Evolutionary conservation across 2,888 invertebrate genomes (phyloP).

Genomic region (Byasa hedistus): DNA sequence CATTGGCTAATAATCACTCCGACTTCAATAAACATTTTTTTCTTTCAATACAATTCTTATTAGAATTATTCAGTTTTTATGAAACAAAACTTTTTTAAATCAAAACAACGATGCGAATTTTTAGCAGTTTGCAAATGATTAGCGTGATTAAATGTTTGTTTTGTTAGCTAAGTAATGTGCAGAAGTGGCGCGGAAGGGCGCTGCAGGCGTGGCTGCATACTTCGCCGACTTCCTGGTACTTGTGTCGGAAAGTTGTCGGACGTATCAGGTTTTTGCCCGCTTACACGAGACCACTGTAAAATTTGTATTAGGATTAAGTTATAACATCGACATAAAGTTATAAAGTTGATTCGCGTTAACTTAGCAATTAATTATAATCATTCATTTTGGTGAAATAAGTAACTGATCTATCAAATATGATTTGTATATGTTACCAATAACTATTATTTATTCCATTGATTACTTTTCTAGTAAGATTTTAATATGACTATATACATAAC

Average conservation of each 20-base stretch:
- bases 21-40: conserved; percentile 51
- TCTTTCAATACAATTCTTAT: conserved; percentile 28
- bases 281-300: not conserved
- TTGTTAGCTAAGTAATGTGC: conserved; percentile 49
- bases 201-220: conserved; percentile 52
- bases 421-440: too few relatives aligned
- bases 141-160: not conserved
- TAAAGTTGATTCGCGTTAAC: not conserved
- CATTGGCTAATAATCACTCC: conserved; percentile 63
- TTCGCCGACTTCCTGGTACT: conserved; percentile 59
- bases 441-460: too few relatives aligned
- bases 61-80: conserved; percentile 8
- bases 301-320: not conserved
- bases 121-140: not conserved
- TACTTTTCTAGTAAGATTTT: too few relatives aligned
- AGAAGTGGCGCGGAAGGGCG: conserved; percentile 50
- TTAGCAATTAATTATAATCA: not conserved
- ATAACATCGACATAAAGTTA: too few relatives aligned
- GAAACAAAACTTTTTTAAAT: not conserved
- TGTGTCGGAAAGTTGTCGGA: conserved; percentile 33
- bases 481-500: too few relatives aligned
- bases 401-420: too few relatives aligned
- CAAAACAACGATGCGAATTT: not conserved
- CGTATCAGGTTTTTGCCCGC: conserved; percentile 35
- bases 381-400: too few relatives aligned